phyloP scores from a whole-genome alignment of 1,140 invertebrate genomes.

The Mycetomoellerius zeteki region DNA sequence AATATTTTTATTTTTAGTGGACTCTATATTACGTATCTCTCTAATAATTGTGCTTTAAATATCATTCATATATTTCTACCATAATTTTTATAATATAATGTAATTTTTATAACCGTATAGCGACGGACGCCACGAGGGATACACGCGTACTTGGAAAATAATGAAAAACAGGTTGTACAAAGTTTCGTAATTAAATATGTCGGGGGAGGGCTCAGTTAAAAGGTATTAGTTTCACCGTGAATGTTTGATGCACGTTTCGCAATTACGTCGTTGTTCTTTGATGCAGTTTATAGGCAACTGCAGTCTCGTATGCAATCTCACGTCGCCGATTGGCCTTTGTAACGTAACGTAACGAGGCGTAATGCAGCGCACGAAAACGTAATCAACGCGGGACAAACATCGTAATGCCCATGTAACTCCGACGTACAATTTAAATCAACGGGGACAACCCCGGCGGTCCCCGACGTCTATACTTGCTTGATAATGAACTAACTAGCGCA shows the following conservation, averaged over 20 bases:
- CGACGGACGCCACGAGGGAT: background rate
- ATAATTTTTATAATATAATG: conserved; percentile 3
- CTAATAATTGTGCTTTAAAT: background rate
- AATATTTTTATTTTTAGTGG: background rate
- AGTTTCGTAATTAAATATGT: background rate
- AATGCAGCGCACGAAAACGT: conserved; percentile 39
- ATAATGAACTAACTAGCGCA: conserved; percentile 38
- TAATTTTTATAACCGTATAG: background rate
- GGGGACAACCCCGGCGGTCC: background rate
- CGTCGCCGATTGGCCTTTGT: conserved; percentile 40
- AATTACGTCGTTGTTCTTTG: conserved; percentile 32
- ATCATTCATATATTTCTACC: background rate
- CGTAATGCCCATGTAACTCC: conserved; percentile 26
- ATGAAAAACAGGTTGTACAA: conserved; percentile 1
- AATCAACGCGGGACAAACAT: conserved; percentile 38
- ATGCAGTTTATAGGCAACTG: background rate
- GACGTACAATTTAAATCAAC: conserved; percentile 46
- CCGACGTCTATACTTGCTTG: conserved; percentile 25
- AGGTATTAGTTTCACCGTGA: background rate
- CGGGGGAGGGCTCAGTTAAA: background rate
- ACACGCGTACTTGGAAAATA: background rate
- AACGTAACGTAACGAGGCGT: conserved; percentile 40
- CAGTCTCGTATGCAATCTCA: conserved; percentile 27
- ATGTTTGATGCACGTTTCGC: conserved; percentile 14
- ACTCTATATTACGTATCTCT: background rate